Evolutionary conservation across 2,113 vertebrate species (phyloP).

Genomic region (Strix uralensis): DNA sequence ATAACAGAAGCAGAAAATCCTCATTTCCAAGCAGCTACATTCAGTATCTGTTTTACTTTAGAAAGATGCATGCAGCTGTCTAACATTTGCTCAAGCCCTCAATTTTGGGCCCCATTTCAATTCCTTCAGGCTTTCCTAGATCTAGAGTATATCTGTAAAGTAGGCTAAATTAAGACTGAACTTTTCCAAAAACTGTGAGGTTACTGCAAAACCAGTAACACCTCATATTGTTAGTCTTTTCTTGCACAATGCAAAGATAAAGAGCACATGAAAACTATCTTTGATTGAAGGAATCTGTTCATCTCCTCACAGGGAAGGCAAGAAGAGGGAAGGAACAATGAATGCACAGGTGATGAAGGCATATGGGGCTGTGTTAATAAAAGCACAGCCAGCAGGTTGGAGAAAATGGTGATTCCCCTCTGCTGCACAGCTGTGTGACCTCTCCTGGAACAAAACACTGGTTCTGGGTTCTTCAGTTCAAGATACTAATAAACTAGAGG

Average conservation of each 20-base stretch:
- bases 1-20: conserved; percentile 75
- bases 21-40: conserved; percentile 77
- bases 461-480: neutral
- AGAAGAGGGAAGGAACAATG: neutral
- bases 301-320: neutral
- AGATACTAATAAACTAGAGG: neutral
- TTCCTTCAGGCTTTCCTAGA: neutral
- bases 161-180: neutral
- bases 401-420: neutral
- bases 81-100: conserved; percentile 46
- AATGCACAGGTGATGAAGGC: neutral
- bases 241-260: neutral
- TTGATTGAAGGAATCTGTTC: neutral
- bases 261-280: neutral
- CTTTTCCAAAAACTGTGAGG: neutral
- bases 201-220: neutral
- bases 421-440: neutral
- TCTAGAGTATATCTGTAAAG: neutral
- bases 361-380: neutral
- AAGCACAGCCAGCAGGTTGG: neutral
- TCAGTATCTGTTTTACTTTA: conserved; percentile 74
- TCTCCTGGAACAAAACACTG: neutral
- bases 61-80: conserved; percentile 66
- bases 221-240: neutral
- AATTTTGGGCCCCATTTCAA: neutral